A percentile compares a stretch with the other conserved stretches of the same genome.
phyloP scores from a whole-genome alignment of 1,140 invertebrate species.

The Calosoma granatense region DNA sequence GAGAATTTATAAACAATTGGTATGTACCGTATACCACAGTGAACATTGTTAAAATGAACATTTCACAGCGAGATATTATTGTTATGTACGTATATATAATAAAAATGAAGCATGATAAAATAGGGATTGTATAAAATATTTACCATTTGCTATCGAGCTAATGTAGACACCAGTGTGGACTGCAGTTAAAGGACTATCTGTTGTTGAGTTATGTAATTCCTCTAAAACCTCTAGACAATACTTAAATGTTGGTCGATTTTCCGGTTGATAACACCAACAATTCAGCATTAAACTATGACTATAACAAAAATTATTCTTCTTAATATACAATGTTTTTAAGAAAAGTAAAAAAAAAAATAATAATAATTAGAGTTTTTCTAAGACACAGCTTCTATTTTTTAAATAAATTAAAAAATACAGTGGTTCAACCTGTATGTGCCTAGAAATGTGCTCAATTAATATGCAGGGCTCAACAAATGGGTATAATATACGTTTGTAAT shows the following conservation, averaged over 20 bases:
- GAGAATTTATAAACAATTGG: no score
- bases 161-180: slow-evolving; percentile 19
- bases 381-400: no score
- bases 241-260: slow-evolving; percentile 66
- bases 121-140: background rate
- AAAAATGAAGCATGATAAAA: no score
- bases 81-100: no score
- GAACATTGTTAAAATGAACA: no score
- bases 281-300: slow-evolving; percentile 67
- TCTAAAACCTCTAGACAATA: slow-evolving; percentile 58
- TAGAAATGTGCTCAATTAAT: no score
- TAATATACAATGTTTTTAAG: slow-evolving; percentile 8
- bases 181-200: slow-evolving; percentile 23
- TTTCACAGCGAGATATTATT: no score
- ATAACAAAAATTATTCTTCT: slow-evolving; percentile 23
- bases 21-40: no score
- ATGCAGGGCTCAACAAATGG: no score
- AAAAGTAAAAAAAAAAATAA: slow-evolving; percentile 15
- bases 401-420: no score
- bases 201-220: slow-evolving; percentile 25
- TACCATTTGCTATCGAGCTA: background rate
- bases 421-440: no score
- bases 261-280: slow-evolving; percentile 69
- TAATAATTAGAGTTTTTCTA: background rate
- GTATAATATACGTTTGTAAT: no score